Conservation (phyloP, 2,797 vertebrate species). For the Spea hammondii region DNA sequence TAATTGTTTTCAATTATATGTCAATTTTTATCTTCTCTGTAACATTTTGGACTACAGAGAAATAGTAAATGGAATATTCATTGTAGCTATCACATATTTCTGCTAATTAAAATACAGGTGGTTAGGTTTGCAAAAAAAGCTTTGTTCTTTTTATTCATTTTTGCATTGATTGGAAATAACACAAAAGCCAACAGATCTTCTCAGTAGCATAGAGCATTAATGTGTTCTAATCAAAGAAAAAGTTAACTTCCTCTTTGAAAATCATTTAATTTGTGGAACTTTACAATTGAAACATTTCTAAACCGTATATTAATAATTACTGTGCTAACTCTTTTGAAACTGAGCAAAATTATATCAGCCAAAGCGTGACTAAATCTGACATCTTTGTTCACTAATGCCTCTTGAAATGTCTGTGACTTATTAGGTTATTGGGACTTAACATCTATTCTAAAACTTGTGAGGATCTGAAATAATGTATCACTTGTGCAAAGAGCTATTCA, state of each 20-base stretch:
- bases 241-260: constrained; percentile 72
- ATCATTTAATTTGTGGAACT: constrained; percentile 69
- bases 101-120: constrained; percentile 60
- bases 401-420: constrained; percentile 20
- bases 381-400: constrained; percentile 15
- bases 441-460: too few relatives aligned
- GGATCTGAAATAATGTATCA: too few relatives aligned
- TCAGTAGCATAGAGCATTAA: constrained; percentile 73
- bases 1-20: constrained; percentile 73
- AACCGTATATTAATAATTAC: constrained; percentile 38
- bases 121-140: constrained; percentile 64
- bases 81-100: constrained; percentile 40
- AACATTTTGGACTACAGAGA: constrained; percentile 66
- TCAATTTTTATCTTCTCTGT: constrained; percentile 67
- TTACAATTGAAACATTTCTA: constrained; percentile 71
- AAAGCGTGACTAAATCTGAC: constrained; percentile 22
- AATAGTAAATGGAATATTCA: constrained; percentile 62
- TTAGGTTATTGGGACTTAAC: constrained; percentile 1
- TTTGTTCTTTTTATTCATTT: constrained; percentile 69
- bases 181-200: constrained; percentile 70
- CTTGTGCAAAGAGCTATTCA: too few relatives aligned
- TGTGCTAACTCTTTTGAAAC: constrained; percentile 30
- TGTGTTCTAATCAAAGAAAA: constrained; percentile 71
- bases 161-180: constrained; percentile 69
- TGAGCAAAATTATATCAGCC: constrained; percentile 16